Conservation (phyloP, 2,113 vertebrate species). For the Chaenogobius annularis region DNA sequence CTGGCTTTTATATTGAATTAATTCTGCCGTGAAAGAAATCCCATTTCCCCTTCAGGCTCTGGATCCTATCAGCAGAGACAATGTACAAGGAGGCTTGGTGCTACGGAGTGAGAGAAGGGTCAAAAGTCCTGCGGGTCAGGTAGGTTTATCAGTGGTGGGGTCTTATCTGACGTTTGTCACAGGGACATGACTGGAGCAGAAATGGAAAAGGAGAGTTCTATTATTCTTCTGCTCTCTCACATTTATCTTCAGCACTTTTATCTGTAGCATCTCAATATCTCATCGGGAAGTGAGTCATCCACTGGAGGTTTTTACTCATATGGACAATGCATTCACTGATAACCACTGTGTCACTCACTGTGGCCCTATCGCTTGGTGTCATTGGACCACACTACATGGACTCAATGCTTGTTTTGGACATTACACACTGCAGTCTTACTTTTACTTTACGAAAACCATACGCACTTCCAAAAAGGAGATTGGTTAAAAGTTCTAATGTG, state of each 20-base stretch:
- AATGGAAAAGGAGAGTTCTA: constrained; percentile 59
- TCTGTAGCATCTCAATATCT: constrained; percentile 53
- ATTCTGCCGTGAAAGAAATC: constrained; percentile 33
- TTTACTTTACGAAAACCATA: neutral
- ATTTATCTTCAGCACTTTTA: constrained; percentile 45
- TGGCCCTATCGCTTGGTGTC: constrained; percentile 56
- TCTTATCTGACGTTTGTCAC: constrained; percentile 65
- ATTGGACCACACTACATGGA: neutral
- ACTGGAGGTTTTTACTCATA: constrained; percentile 64
- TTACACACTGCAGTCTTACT: neutral
- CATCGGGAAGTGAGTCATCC: constrained; percentile 57
- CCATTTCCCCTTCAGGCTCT: constrained; percentile 27
- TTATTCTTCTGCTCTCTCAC: constrained; percentile 10
- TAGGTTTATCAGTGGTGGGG: constrained; percentile 50
- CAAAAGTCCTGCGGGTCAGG: constrained; percentile 54
- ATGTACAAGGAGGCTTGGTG: constrained; percentile 46
- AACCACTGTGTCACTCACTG: constrained; percentile 48
- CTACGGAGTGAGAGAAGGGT: constrained; percentile 41
- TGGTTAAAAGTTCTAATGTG: too few species aligned
- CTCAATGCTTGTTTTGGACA: neutral
- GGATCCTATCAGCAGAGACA: constrained; percentile 36
- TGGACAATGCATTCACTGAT: constrained; percentile 38
- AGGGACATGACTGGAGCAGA: constrained; percentile 44
- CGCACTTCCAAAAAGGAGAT: neutral
- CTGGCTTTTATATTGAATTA: constrained; percentile 41